Evolutionary conservation across 2,888 invertebrate genomes (phyloP).

Genomic region (Sepiola atlantica): DNA sequence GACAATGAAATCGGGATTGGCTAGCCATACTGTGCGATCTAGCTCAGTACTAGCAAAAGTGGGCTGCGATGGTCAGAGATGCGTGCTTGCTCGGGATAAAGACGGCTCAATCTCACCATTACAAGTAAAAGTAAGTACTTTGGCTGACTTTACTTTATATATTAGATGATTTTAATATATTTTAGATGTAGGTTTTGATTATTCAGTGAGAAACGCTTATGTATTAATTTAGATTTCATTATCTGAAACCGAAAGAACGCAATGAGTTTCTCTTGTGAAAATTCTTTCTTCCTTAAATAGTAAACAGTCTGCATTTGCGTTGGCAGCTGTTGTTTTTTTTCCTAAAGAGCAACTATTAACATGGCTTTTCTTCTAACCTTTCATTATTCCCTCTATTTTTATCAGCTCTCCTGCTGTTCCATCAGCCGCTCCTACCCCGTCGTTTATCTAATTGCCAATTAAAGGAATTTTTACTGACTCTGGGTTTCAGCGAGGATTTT

Average conservation of each 20-base stretch:
- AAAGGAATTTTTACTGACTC: neutral
- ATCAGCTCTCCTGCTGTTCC: neutral
- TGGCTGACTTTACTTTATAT: too few relatives aligned
- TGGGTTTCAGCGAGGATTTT: neutral
- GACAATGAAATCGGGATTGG: too few relatives aligned
- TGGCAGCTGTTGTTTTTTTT: neutral
- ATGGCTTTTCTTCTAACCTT: neutral
- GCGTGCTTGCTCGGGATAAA: too few relatives aligned
- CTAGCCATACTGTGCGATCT: too few relatives aligned
- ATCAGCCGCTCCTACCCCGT: neutral
- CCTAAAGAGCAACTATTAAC: neutral
- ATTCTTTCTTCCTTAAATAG: slow-evolving; percentile 32
- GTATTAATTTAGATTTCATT: neutral
- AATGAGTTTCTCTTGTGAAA: neutral
- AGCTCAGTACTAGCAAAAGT: too few relatives aligned
- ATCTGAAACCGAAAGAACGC: neutral
- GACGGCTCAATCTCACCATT: too few relatives aligned
- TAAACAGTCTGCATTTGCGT: neutral
- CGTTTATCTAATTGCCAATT: neutral
- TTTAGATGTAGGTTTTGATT: neutral
- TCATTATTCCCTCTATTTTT: neutral
- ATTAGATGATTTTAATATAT: too few relatives aligned
- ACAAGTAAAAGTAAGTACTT: too few relatives aligned
- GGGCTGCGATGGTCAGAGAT: too few relatives aligned
- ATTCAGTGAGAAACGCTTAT: neutral